Evolutionary conservation across 2,797 vertebrate genomes (phyloP).

Genomic region (Catostomus latipinnis): DNA sequence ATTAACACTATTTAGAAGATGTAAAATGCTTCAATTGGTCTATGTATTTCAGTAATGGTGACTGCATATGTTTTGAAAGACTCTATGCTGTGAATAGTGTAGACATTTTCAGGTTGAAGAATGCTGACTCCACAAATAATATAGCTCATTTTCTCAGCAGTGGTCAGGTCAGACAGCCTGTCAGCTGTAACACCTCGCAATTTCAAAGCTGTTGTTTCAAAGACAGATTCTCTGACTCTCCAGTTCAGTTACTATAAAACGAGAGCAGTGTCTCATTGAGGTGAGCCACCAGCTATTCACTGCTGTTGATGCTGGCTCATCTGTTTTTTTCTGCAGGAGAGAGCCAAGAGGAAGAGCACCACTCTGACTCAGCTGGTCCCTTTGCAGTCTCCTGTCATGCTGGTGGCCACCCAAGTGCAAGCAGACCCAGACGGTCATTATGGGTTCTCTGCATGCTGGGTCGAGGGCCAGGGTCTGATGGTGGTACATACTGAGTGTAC

Average conservation of each 20-base stretch:
- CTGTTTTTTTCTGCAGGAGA: constrained; percentile 66
- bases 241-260: constrained; percentile 15
- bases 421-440: constrained; percentile 65
- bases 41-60: not conserved
- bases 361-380: constrained; percentile 77
- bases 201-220: constrained; percentile 31
- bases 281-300: constrained; percentile 17
- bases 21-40: no score
- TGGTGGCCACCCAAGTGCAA: constrained; percentile 72
- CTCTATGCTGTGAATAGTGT: not conserved
- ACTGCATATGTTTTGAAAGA: not conserved
- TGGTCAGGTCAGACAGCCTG: constrained; percentile 16
- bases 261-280: not conserved
- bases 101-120: not conserved
- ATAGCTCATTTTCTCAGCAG: not conserved
- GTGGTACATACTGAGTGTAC: constrained; percentile 67
- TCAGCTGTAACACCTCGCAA: constrained; percentile 18
- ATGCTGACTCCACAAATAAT: constrained; percentile 27
- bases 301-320: constrained; percentile 15
- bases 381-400: constrained; percentile 71
- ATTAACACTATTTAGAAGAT: no score
- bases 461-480: constrained; percentile 67
- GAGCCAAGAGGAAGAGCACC: constrained; percentile 54
- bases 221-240: not conserved
- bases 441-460: constrained; percentile 65